Percentiles rank a stretch among this genome's conserved stretches.
These are phyloP conservation scores for Parus major DNA, from an alignment of 2,113 vertebrate species.

Conservation along the genomic window DNA sequence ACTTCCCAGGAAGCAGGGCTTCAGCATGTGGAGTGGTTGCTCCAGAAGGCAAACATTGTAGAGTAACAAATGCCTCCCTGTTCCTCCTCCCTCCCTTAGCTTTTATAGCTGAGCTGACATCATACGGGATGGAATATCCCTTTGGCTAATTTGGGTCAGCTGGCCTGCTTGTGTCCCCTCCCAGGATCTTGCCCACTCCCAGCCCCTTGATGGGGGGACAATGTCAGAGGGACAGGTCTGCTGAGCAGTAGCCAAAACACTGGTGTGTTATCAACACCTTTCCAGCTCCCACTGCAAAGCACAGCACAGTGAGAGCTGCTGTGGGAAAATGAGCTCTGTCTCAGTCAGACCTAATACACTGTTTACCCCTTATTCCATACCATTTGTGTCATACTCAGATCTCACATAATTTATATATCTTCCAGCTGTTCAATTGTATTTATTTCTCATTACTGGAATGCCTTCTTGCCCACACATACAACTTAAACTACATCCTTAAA, in stretches of 20 bases:
- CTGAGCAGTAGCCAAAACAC: background rate
- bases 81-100: background rate
- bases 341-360: too few relatives aligned
- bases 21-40: rapidly evolving
- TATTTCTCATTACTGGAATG: background rate
- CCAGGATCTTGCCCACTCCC: background rate
- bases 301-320: background rate
- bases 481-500: background rate
- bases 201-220: background rate
- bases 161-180: background rate
- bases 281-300: background rate
- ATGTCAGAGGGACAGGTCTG: background rate
- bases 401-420: background rate
- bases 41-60: background rate
- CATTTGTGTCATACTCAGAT: background rate
- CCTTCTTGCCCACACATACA: background rate
- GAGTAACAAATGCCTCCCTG: background rate
- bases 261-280: background rate
- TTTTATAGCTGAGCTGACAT: background rate
- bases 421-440: background rate
- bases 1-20: background rate
- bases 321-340: background rate
- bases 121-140: background rate
- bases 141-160: background rate
- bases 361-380: background rate